Conservation (phyloP, 2,797 vertebrate genomes). For the Crocodylus rhombifer region DNA sequence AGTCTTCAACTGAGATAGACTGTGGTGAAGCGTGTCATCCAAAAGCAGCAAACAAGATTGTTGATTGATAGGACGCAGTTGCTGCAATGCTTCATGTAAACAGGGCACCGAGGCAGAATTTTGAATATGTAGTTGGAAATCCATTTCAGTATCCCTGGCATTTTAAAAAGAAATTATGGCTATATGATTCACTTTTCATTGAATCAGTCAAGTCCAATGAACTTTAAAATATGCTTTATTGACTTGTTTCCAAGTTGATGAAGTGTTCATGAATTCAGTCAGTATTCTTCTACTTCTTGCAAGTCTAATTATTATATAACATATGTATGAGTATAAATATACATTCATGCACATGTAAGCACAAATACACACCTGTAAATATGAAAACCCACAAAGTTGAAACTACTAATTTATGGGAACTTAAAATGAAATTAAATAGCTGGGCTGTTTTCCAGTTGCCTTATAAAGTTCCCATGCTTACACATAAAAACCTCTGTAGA, state of each 20-base stretch:
- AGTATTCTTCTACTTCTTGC: conserved; percentile 15
- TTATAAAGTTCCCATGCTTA: conserved; percentile 57
- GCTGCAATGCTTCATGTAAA: not conserved
- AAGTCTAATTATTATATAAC: conserved; percentile 37
- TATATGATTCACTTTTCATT: conserved; percentile 4
- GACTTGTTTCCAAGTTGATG: conserved; percentile 64
- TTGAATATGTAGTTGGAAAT: conserved; percentile 55
- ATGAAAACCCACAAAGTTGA: conserved; percentile 11
- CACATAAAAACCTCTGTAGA: conserved; percentile 32
- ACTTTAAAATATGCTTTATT: conserved; percentile 57
- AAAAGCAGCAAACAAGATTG: not conserved
- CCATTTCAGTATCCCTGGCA: conserved; percentile 34
- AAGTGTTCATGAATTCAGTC: conserved; percentile 36
- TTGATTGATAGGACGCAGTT: not conserved
- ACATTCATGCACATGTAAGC: not conserved
- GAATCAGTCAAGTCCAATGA: conserved; percentile 60
- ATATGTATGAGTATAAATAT: conserved; percentile 13
- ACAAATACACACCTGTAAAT: conserved; percentile 16
- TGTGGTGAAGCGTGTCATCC: not conserved
- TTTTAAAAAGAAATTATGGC: conserved; percentile 38
- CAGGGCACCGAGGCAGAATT: conserved; percentile 19
- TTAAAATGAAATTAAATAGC: conserved; percentile 60
- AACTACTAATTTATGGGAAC: conserved; percentile 44
- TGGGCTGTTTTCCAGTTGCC: conserved; percentile 61
- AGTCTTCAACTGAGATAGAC: not conserved